Evolutionary conservation across 2,888 invertebrate species (phyloP), one percentile per base, ranked within the genome.

Genomic region (Herminia tarsipennalis): DNA sequence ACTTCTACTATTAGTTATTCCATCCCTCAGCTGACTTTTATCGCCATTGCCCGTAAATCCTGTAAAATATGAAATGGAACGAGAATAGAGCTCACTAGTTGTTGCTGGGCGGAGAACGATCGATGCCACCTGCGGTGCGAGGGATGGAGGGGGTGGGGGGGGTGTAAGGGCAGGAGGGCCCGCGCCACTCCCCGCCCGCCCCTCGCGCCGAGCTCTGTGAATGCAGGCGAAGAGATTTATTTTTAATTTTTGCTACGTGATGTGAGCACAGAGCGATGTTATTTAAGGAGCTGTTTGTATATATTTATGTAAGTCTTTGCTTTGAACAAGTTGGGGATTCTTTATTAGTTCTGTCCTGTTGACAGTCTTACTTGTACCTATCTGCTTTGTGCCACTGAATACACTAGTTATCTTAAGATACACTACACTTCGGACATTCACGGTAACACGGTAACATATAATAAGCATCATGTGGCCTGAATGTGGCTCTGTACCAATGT

Each of bases 171-270:
- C 34, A n/a, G n/a, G n/a, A n/a, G n/a, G n/a, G n/a, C n/a, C n/a
- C n/a, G n/a, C n/a, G n/a, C n/a, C n/a, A 8, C 35, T 9, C 3
- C 12, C 16, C 14, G 13, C 34, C 27, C 18, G 10, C 33, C 17
- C 36, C 49, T 30, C 28, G 22, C 35, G 30, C 40, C 37, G 35
- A 56, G 49, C 41, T 51, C 34, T 24, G 37, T 57, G 40, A 46
- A 53, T 51, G 46, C 25, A 35, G 41, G 44, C 47, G 35, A 53
- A 55, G 43, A 64, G 56, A 67, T 66, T 60, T 66, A 67, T 64
- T 73, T 76, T 70, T 71, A 71, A 73, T 68, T 73, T 65, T 67
- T 65, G 61, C 41, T 54, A 63, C 59, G 65, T 64, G 61, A 59
- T 41, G 44, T 34, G 44, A 59, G 53, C 39, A 17, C 27, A 47